Conservation (phyloP, 2,888 invertebrate species). For the Penaeus monodon region DNA sequence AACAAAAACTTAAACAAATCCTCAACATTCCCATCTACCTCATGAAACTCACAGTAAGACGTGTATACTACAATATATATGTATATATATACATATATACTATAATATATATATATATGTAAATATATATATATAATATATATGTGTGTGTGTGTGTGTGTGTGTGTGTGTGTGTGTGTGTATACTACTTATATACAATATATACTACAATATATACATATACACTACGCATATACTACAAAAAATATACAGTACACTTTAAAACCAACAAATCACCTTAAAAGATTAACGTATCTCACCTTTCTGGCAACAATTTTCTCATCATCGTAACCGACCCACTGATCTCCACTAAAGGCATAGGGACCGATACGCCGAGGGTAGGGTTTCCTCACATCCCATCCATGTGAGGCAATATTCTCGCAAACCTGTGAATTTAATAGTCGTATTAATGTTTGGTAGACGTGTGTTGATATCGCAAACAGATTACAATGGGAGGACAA, state of each 20-base stretch:
- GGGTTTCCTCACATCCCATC: slow-evolving; percentile 87
- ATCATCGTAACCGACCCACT: slow-evolving; percentile 96
- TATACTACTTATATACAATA: too few relatives aligned
- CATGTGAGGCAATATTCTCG: slow-evolving; percentile 81
- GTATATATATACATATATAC: neutral
- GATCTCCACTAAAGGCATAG: slow-evolving; percentile 86
- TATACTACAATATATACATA: neutral
- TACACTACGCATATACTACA: too few relatives aligned
- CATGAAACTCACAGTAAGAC: neutral
- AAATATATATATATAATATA: neutral
- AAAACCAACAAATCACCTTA: neutral
- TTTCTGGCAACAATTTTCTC: slow-evolving; percentile 85
- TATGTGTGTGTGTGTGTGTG: too few relatives aligned
- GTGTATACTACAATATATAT: too few relatives aligned
- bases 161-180: too few relatives aligned
- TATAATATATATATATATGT: neutral
- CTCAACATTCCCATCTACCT: neutral
- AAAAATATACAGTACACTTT: too few relatives aligned
- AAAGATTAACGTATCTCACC: slow-evolving; percentile 66
- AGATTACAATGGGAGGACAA: too few relatives aligned
- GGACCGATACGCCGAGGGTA: slow-evolving; percentile 89
- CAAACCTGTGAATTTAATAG: slow-evolving; percentile 78
- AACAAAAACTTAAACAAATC: too few relatives aligned
- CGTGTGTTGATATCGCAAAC: too few relatives aligned
- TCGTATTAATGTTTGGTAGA: too few relatives aligned